A percentile compares a stretch with the other conserved stretches of the same genome.
Evolutionary conservation across 2,888 invertebrate species (phyloP).

Genomic region (Diploptera punctata): DNA sequence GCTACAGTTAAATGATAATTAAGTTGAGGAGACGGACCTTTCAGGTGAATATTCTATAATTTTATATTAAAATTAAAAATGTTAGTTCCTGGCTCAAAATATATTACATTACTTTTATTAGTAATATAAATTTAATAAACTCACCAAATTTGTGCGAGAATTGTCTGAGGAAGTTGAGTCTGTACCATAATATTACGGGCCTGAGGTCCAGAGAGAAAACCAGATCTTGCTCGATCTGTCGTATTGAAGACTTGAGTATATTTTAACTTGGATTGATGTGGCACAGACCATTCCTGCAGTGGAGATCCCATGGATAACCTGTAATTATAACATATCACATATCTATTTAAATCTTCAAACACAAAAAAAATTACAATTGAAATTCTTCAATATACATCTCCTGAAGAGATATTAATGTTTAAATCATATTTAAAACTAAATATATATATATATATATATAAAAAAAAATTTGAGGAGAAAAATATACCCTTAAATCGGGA

Average conservation of each 20-base stretch:
- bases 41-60: too few relatives aligned
- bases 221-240: slow-evolving; percentile 86
- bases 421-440: background rate
- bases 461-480: too few relatives aligned
- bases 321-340: slow-evolving; percentile 33
- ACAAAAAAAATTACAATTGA: too few relatives aligned
- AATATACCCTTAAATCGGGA: too few relatives aligned
- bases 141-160: slow-evolving; percentile 92
- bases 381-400: background rate
- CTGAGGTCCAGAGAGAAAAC: slow-evolving; percentile 88
- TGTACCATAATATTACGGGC: slow-evolving; percentile 93
- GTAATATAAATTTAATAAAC: too few relatives aligned
- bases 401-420: background rate
- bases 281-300: slow-evolving; percentile 85
- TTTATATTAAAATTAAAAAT: too few relatives aligned
- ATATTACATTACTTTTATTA: too few relatives aligned
- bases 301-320: slow-evolving; percentile 53
- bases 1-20: too few relatives aligned
- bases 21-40: too few relatives aligned
- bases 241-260: slow-evolving; percentile 95
- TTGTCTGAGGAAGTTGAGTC: slow-evolving; percentile 86
- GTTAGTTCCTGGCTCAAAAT: too few relatives aligned
- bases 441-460: background rate
- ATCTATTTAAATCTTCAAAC: too few relatives aligned
- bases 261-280: slow-evolving; percentile 81